Conservation (phyloP, 2,797 vertebrate species). For the Schizopygopsis malacanthus region DNA sequence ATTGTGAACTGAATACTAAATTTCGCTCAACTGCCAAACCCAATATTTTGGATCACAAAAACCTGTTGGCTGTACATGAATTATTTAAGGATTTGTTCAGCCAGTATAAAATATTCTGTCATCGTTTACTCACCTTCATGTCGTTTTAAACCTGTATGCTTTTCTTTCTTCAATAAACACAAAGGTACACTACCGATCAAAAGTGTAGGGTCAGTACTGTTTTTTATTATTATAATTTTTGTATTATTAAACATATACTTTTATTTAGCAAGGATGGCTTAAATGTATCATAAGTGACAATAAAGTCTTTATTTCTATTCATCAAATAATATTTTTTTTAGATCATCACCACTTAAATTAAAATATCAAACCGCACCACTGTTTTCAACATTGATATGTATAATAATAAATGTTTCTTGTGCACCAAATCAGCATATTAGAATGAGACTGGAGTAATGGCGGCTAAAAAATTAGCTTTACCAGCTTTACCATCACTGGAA, state of each 20-base stretch:
- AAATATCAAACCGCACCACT: background rate
- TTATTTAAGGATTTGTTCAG: background rate
- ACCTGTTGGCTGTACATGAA: slow-evolving; percentile 35
- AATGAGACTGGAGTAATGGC: background rate
- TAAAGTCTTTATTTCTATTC: background rate
- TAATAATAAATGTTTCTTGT: background rate
- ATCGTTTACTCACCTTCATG: background rate
- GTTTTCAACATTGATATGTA: background rate
- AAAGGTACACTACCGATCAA: background rate
- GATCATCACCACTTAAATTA: background rate
- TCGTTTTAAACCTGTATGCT: background rate
- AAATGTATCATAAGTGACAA: background rate
- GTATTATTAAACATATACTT: background rate
- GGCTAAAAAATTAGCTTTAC: background rate
- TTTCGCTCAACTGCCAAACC: slow-evolving; percentile 25
- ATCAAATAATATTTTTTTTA: background rate
- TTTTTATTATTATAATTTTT: background rate
- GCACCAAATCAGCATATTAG: background rate
- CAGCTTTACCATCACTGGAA: background rate
- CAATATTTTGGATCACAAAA: slow-evolving; percentile 39
- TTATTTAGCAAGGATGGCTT: background rate
- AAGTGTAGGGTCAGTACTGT: background rate
- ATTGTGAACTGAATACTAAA: slow-evolving; percentile 54
- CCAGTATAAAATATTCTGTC: background rate
- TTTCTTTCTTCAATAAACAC: background rate